Evolutionary conservation across 2,113 vertebrate genomes (phyloP), one percentile per base, ranked within the genome.

Genomic region (Montifringilla adamsi): DNA sequence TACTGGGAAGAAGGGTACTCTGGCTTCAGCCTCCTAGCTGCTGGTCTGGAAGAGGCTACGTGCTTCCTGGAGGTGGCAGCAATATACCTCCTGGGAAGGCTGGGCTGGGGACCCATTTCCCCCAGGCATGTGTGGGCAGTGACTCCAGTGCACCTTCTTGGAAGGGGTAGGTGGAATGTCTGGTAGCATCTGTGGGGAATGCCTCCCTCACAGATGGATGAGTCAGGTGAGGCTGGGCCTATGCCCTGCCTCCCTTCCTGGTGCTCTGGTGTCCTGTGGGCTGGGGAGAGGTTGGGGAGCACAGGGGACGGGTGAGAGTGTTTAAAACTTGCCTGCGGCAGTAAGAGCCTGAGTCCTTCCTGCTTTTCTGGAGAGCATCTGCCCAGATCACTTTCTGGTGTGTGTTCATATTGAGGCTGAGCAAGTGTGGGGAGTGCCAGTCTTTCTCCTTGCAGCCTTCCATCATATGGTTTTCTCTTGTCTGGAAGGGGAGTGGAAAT

Each of bases 381-480:
- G 4, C 20, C n/a, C 55, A 5, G 44, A 47, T 60, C 3, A 5
- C 31, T 49, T 46, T 74, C 15, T 78, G 18, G 3, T 93, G 8
- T 47, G 24, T 39, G 16, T 4, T 63, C 2, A 11, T 6, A 35
- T 52, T 18, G 56, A 74, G 53, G 43, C n/a, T 52, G 27, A 77
- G 63, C 13, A 12, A 56, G 15, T 39, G n/a, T 73, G 18, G 50
- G 20, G 16, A 31, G 59, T 49, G 15, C 19, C 46, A 62, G 68
- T 78, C 37, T 35, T 89, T 26, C 16, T 75, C 15, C 41, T 20
- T 62, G 15, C 24, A 56, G 20, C 49, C 15, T 52, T 39, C 6
- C 13, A 33, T 33, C 0, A 0, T 46, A 39, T 1, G 5, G 9
- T n/a, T 86, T 80, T 80, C 11, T 10, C 17, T 47, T 81, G 10